These are phyloP conservation scores for Eumeta japonica DNA, from an alignment of 1,140 invertebrate species.

Conservation along the genomic window DNA sequence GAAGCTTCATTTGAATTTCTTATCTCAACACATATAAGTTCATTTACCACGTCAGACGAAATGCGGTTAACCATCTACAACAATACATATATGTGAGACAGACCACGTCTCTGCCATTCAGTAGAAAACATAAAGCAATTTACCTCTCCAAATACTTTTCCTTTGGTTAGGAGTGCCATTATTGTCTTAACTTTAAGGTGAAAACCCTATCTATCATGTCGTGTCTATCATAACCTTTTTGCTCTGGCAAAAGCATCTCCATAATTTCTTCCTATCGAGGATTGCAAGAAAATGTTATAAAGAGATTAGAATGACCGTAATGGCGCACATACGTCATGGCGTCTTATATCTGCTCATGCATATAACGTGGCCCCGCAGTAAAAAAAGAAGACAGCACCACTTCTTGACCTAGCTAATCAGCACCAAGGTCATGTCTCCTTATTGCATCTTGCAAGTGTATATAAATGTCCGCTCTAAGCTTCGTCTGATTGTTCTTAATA, in stretches of 20 bases:
- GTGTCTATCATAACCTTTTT: slow-evolving; percentile 17
- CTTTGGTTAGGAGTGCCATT: slow-evolving; percentile 15
- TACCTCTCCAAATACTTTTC: slow-evolving; percentile 19
- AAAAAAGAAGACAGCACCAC: slow-evolving; percentile 3
- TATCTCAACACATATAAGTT: slow-evolving; percentile 25
- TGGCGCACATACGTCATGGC: slow-evolving; percentile 24
- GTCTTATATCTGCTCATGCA: slow-evolving; percentile 8
- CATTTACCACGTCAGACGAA: slow-evolving; percentile 30
- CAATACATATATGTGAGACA: slow-evolving; percentile 18
- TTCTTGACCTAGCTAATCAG: too few species aligned
- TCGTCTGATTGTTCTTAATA: slow-evolving; percentile 19
- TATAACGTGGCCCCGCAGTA: slow-evolving; percentile 6
- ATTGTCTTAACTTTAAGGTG: slow-evolving; percentile 22
- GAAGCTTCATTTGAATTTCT: slow-evolving; percentile 8
- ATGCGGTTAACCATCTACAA: slow-evolving; percentile 25
- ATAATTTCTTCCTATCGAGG: slow-evolving; percentile 40
- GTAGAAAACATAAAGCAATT: slow-evolving; percentile 17
- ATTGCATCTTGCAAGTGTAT: slow-evolving; percentile 18
- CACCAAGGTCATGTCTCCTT: slow-evolving; percentile 12
- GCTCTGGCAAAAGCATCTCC: slow-evolving; percentile 17
- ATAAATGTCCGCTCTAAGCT: slow-evolving; percentile 13
- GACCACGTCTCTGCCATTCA: slow-evolving; percentile 22
- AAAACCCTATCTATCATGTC: slow-evolving; percentile 20
- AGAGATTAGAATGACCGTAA: slow-evolving; percentile 37
- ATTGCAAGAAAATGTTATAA: slow-evolving; percentile 47